phyloP scores from a whole-genome alignment of 2,888 invertebrate genomes.

The Hydraecia micacea region DNA sequence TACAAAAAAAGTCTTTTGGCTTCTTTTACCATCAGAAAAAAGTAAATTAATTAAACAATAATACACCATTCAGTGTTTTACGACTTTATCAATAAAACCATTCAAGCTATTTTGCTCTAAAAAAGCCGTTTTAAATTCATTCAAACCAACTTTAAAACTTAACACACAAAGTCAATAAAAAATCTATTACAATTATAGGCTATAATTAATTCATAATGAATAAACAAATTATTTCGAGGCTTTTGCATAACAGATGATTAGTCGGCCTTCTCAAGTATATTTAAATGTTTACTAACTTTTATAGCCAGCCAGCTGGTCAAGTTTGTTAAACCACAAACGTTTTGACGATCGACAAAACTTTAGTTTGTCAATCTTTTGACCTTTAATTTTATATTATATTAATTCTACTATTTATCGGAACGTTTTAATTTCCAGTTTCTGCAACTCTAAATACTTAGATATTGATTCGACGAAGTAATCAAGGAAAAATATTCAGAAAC shows the following conservation, averaged over 20 bases:
- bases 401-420: background rate
- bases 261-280: slow-evolving; percentile 7
- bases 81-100: background rate
- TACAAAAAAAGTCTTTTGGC: background rate
- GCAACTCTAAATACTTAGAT: background rate
- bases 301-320: background rate
- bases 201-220: slow-evolving; percentile 39
- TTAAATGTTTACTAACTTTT: slow-evolving; percentile 23
- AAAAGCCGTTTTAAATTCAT: slow-evolving; percentile 2
- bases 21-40: background rate
- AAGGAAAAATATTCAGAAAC: background rate
- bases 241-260: slow-evolving; percentile 51
- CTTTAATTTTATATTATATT: slow-evolving; percentile 7
- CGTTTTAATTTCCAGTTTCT: background rate
- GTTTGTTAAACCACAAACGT: slow-evolving; percentile 10
- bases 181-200: background rate
- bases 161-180: slow-evolving; percentile 26
- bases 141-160: slow-evolving; percentile 16
- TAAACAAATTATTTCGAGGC: slow-evolving; percentile 24
- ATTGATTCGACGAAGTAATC: background rate
- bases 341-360: slow-evolving; percentile 9
- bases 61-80: background rate
- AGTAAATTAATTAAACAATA: background rate
- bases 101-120: background rate
- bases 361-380: background rate